Conservation (phyloP, 1,140 invertebrate species). For the Pogonus chalceus region DNA sequence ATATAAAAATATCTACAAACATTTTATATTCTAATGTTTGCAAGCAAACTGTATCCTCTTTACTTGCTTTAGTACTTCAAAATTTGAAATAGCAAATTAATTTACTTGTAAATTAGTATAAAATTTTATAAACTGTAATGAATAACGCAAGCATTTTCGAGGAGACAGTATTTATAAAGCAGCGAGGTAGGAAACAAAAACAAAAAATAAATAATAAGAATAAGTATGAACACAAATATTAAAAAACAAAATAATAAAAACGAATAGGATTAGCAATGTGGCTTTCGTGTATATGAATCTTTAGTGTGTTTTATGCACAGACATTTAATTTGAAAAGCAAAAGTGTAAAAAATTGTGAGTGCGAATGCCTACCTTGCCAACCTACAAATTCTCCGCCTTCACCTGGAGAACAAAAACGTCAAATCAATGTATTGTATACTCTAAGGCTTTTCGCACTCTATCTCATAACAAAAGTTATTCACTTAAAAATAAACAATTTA, state of each 20-base stretch:
- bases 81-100: no score
- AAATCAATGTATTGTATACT: no score
- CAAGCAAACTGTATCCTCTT: no score
- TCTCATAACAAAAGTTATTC: no score
- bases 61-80: no score
- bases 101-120: no score
- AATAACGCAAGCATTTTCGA: not conserved
- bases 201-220: not conserved
- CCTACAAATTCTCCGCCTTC: slow-evolving; percentile 75
- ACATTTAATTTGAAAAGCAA: slow-evolving; percentile 18
- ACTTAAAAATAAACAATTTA: no score
- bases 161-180: not conserved
- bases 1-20: no score
- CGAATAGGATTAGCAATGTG: not conserved
- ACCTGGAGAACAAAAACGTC: slow-evolving; percentile 50
- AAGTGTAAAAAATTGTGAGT: slow-evolving; percentile 33
- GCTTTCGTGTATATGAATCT: not conserved
- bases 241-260: slow-evolving; percentile 7
- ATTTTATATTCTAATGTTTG: no score
- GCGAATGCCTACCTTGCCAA: slow-evolving; percentile 66
- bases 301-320: not conserved
- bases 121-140: no score
- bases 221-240: slow-evolving; percentile 9
- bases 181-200: not conserved
- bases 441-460: no score